A percentile compares a stretch with the other conserved stretches of the same genome.
These are phyloP conservation scores for Rhingia rostrata DNA, from an alignment of 2,888 invertebrate genomes.

Conservation along the genomic window DNA sequence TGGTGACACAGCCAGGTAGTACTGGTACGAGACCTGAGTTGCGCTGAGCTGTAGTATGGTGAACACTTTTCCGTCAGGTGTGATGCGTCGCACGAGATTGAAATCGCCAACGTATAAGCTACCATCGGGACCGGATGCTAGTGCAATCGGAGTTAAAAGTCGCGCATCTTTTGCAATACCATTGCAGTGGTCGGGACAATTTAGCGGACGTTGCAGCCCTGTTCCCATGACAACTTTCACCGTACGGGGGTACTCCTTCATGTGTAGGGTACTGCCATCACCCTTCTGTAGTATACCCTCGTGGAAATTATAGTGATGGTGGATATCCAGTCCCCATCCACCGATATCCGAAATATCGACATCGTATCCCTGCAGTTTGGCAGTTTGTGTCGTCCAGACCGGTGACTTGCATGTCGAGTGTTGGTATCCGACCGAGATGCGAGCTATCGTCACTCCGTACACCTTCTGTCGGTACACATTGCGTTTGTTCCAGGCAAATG, in stretches of 20 bases:
- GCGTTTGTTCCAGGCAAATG: conserved; percentile 98
- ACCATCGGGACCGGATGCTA: conserved; percentile 97
- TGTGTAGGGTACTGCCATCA: conserved; percentile 96
- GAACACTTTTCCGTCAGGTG: conserved; percentile 94
- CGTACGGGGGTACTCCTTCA: conserved; percentile 95
- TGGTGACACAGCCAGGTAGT: conserved; percentile 97
- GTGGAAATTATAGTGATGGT: conserved; percentile 99
- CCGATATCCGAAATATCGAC: conserved; percentile 98
- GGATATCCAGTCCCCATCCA: conserved; percentile 98
- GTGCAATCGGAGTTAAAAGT: conserved; percentile 95
- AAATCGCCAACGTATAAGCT: conserved; percentile 98
- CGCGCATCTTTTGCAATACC: conserved; percentile 93
- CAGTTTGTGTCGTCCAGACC: conserved; percentile 97
- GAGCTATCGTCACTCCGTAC: conserved; percentile 93
- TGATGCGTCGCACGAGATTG: conserved; percentile 95
- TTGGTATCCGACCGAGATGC: conserved; percentile 96
- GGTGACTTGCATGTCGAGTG: conserved; percentile 93
- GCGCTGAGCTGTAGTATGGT: conserved; percentile 95
- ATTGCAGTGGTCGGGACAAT: conserved; percentile 93
- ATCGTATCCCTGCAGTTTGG: conserved; percentile 96
- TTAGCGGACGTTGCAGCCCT: conserved; percentile 92
- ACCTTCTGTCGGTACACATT: conserved; percentile 99
- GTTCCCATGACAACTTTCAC: conserved; percentile 97
- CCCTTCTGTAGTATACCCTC: conserved; percentile 99
- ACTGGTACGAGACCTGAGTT: conserved; percentile 97